phyloP scores from a whole-genome alignment of 2,888 invertebrate species.

The Slavum lentiscoides region DNA sequence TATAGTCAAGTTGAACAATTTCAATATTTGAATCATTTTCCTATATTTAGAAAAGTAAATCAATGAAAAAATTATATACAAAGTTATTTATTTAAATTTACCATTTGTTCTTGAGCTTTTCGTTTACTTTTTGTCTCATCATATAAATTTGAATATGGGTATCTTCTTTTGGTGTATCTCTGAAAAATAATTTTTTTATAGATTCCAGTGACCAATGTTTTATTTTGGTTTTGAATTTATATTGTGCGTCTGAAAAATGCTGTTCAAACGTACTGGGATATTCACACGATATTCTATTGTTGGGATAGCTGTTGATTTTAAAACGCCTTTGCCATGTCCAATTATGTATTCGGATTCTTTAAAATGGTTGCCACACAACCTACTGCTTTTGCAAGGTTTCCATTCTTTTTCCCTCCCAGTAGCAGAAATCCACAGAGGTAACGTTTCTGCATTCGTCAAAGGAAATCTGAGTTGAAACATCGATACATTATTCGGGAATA shows the following conservation, averaged over 20 bases:
- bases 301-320: conserved; percentile 41
- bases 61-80: too few relatives aligned
- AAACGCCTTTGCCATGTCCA: conserved; percentile 44
- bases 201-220: neutral
- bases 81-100: conserved; percentile 6
- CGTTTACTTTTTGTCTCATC: neutral
- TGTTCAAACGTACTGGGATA: neutral
- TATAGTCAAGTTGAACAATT: conserved; percentile 11
- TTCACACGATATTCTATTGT: conserved; percentile 33
- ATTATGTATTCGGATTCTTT: conserved; percentile 35
- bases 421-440: conserved; percentile 34
- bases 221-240: neutral
- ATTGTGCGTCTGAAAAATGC: neutral
- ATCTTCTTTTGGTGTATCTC: conserved; percentile 13
- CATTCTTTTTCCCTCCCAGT: conserved; percentile 30
- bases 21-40: conserved; percentile 6
- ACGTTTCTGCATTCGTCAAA: conserved; percentile 15
- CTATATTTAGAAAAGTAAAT: neutral
- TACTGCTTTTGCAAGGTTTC: conserved; percentile 49
- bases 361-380: conserved; percentile 48
- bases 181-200: conserved; percentile 5
- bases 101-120: neutral
- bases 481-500: neutral
- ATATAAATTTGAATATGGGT: neutral
- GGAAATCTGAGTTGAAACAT: conserved; percentile 34